A percentile compares a stretch with the other conserved stretches of the same genome.
phyloP scores from a whole-genome alignment of 2,113 vertebrate genomes.

The Bufo bufo region DNA sequence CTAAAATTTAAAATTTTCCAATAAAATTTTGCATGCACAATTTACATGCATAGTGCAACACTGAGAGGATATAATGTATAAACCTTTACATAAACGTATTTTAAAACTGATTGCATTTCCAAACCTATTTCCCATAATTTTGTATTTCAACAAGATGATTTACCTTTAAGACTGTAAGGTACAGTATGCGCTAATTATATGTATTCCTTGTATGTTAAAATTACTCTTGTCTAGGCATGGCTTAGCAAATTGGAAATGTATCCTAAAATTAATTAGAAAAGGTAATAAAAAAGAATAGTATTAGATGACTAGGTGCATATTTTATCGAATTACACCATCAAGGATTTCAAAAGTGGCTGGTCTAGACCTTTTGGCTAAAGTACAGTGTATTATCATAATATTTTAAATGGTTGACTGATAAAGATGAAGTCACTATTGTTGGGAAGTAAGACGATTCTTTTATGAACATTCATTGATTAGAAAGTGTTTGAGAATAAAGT shows the following conservation, averaged over 20 bases:
- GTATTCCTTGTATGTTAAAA: background rate
- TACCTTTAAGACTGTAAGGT: background rate
- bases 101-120: too few species aligned
- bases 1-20: too few species aligned
- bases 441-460: background rate
- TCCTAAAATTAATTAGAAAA: background rate
- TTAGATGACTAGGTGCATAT: background rate
- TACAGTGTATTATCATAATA: background rate
- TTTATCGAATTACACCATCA: background rate
- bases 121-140: too few species aligned
- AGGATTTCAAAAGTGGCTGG: background rate
- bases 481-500: background rate
- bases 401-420: slow-evolving; percentile 23
- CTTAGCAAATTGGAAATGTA: background rate
- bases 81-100: too few species aligned
- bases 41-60: too few species aligned
- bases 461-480: background rate
- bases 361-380: slow-evolving; percentile 15
- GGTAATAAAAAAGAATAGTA: background rate
- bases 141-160: background rate
- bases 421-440: slow-evolving; percentile 27
- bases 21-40: too few species aligned
- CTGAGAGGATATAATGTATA: too few species aligned
- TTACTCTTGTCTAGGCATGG: background rate
- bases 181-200: too few species aligned